phyloP scores from a whole-genome alignment of 2,888 invertebrate genomes.

The Trypoxylon attenuatum region DNA sequence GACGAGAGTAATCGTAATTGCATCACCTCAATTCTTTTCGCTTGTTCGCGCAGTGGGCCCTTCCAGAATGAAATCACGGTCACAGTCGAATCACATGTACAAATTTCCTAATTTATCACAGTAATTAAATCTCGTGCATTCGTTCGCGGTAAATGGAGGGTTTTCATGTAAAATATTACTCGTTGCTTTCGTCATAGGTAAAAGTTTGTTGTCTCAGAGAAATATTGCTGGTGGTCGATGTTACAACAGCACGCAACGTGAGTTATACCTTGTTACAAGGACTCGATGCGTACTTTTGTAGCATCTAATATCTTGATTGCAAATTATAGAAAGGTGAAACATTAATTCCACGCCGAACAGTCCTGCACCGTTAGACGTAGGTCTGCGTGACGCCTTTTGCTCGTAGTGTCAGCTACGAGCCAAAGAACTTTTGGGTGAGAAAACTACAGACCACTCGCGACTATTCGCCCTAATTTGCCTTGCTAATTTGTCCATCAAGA shows the following conservation, averaged over 20 bases:
- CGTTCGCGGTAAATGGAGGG: too few species aligned
- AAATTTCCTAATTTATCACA: too few species aligned
- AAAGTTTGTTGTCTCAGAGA: too few species aligned
- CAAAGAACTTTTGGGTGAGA: too few species aligned
- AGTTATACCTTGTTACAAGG: background rate
- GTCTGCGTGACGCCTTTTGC: conserved; percentile 22
- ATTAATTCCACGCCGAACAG: conserved; percentile 1
- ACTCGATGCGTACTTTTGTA: background rate
- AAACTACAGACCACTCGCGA: background rate
- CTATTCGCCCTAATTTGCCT: conserved; percentile 51
- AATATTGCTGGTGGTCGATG: background rate
- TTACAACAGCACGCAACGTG: background rate
- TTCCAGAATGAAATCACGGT: too few species aligned
- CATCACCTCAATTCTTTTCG: background rate
- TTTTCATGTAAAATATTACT: too few species aligned
- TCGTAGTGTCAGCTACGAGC: conserved; percentile 21
- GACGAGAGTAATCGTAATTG: conserved; percentile 11
- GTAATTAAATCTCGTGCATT: too few species aligned
- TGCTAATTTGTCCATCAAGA: conserved; percentile 61
- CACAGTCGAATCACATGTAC: too few species aligned
- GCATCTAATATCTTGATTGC: conserved; percentile 8
- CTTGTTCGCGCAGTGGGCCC: background rate
- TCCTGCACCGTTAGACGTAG: conserved; percentile 27
- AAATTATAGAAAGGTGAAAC: conserved; percentile 5
- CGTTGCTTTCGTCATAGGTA: too few species aligned